Evolutionary conservation across 23 tunicate species (phyloP), one percentile per base, ranked within the genome.

Genomic region (Diplosoma virens): DNA sequence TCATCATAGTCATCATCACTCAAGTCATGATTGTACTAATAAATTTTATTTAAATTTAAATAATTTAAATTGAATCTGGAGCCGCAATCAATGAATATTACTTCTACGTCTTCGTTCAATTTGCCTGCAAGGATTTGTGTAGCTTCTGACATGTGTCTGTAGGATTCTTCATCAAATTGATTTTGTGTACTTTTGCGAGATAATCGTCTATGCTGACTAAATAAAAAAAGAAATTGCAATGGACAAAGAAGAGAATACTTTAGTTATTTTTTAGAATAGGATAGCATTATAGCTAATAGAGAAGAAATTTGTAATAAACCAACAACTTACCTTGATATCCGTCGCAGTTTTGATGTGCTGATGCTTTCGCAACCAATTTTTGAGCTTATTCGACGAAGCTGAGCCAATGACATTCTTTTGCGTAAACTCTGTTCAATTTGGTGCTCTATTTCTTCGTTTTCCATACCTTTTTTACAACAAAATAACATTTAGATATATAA

Each of bases 341-440:
- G 64, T 32, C 87, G 66, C 24, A 82, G 32, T 32, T 52, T 74
- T 48, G 87, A 65, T 6, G 87, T 82, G 23, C 78, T 72, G 3
- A 30, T 18, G 48, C 65, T 36, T 11, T 47, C 58, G 0, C 33
- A n/a, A 3, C 87, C 87, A 16, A 74, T 66, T 1, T 37, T 27
- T 3, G 80, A 52, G 67, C 87, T 82, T 16, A 82, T 74, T 18
- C 80, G 65, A 16, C 87, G 79, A 4, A 82, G 81, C 53, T 82
- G 87, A 33, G 71, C 63, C 1, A 82, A 30, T 4, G 87, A 82
- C 87, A 82, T 82, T 47, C 79, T 52, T 33, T 75, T 74, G 75
- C 54, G 47, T 1, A 82, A 47, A 21, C 87, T 63, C 0, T 35
- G 22, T 64, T 82, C 87, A 32, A 82, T 82, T 29, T 46, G 9